phyloP scores from a whole-genome alignment of 2,113 vertebrate genomes.

The Bos taurus region DNA sequence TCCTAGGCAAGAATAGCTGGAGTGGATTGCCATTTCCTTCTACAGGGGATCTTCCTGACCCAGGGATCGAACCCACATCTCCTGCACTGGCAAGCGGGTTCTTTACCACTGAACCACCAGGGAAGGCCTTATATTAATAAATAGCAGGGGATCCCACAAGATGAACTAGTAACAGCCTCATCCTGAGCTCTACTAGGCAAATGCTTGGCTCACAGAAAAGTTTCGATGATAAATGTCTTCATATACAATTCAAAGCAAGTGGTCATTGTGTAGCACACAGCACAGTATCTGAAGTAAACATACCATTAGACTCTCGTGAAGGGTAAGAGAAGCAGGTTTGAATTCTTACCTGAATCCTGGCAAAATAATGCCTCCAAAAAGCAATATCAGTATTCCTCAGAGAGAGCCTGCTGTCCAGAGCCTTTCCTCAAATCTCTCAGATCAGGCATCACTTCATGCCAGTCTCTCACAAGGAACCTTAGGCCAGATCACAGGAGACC shows the following conservation, averaged over 20 bases:
- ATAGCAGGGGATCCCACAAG: not conserved
- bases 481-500: not conserved
- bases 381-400: not conserved
- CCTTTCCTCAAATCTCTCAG: not conserved
- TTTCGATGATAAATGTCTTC: not conserved
- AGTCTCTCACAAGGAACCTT: not conserved
- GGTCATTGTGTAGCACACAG: not conserved
- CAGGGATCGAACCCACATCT: not conserved
- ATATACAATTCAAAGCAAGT: not conserved
- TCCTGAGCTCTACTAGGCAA: not conserved
- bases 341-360: not conserved
- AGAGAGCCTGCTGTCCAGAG: not conserved
- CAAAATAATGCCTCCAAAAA: conserved; percentile 24
- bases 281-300: not conserved
- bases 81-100: not conserved
- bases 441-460: not conserved
- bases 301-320: not conserved
- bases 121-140: not conserved
- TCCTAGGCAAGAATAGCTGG: not conserved
- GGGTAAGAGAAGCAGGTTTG: not conserved
- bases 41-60: not conserved
- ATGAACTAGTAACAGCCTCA: not conserved
- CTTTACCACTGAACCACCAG: not conserved
- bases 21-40: not conserved
- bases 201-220: not conserved